Base-by-base conservation (phyloP, 2,113 vertebrate species). In the Marmota flaviventris region DNA sequence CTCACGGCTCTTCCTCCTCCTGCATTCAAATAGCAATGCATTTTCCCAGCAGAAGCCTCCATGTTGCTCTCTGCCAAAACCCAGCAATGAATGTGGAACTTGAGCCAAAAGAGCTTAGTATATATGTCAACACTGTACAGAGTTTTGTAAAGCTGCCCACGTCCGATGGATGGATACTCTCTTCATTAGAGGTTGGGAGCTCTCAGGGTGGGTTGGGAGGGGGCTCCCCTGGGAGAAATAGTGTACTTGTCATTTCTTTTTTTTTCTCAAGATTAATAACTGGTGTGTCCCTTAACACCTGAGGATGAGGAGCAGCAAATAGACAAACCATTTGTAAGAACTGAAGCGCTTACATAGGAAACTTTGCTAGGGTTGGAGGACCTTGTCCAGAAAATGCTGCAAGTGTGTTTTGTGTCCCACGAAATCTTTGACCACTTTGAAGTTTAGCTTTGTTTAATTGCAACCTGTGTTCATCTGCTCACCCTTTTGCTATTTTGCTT, bases 51-150 rank as follows among this genome's bases (percentile, higher is more conserved):
- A 87, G 92, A 94, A 81, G 72, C 42, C 56, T 83, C 73, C 77
- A 11, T 13, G 32, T 27, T 29, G 32, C 65, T 81, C 25, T 22
- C 82, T 85, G 91, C 77, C 85, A 96, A 87, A 91, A 77, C 25
- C 1, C 18, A 97, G 83, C 86, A 45, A 70, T 22, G 76, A 61
- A 72, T 82, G 48, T 89, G 76, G 82, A 95, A 85, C 45, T n/a
- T 7, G 18, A 39, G 89, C 79, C 96, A 86, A 92, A 94, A 94
- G 77, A 89, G 58, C 45, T 94, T 77, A 87, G 83, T 20, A 18
- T 75, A 29, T 39, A 17, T 89, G 82, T 97, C 94, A 93, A 32
- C 65, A 48, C 10, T 1, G 63, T 22, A 8, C 7, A 89, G 91
- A 70, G 65, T 65, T 95, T 90, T 48, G 58, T 10, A 11, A 86